phyloP scores from a whole-genome alignment of 2,888 invertebrate genomes.

The Phymatocera aterrima region DNA sequence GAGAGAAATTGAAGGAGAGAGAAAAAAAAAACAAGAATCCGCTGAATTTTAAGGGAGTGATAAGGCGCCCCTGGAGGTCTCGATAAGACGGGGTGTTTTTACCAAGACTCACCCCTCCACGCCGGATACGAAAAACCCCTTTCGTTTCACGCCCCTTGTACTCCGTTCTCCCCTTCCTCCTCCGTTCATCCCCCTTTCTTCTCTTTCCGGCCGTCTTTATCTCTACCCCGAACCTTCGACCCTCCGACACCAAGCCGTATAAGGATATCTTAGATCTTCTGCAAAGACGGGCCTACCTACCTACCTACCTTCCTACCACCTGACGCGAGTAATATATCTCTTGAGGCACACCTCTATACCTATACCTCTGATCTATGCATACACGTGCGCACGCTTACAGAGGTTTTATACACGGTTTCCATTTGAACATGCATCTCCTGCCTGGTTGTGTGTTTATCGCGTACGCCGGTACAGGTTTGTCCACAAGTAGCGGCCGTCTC shows the following conservation, averaged over 20 bases:
- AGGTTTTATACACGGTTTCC: not conserved
- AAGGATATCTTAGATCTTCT: conserved; percentile 36
- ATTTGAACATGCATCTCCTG: no score
- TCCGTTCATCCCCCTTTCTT: not conserved
- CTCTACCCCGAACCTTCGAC: not conserved
- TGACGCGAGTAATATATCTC: conserved; percentile 42
- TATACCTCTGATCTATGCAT: not conserved
- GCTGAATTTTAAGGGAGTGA: conserved; percentile 45
- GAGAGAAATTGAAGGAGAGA: not conserved
- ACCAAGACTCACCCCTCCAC: conserved; percentile 16
- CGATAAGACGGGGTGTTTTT: conserved; percentile 44
- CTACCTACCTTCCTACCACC: not conserved
- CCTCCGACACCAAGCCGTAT: not conserved
- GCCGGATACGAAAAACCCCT: not conserved
- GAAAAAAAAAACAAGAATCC: not conserved
- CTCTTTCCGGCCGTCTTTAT: conserved; percentile 42
- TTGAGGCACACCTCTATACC: not conserved
- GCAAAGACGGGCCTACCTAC: conserved; percentile 33
- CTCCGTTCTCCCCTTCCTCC: not conserved
- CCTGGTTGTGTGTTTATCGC: no score
- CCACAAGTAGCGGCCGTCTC: no score
- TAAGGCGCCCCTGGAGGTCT: conserved; percentile 44
- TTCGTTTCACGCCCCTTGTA: not conserved
- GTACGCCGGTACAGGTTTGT: no score
- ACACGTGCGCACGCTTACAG: not conserved